Percentiles rank a stretch among this genome's conserved stretches.
These are phyloP conservation scores for Sylvietta virens DNA, from an alignment of 2,113 vertebrate species.

Conservation along the genomic window DNA sequence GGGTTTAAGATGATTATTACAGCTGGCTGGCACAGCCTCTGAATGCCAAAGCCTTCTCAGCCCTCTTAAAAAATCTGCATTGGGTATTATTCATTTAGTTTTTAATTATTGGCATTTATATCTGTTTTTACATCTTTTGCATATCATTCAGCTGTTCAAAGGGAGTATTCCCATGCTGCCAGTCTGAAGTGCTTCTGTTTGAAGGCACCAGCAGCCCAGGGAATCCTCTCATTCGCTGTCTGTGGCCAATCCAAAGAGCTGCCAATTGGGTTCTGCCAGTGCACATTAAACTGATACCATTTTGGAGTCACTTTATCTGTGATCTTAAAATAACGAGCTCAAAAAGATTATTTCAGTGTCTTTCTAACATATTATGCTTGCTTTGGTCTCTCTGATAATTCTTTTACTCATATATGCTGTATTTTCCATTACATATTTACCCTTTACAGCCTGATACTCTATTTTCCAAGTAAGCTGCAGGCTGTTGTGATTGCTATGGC, in stretches of 20 bases:
- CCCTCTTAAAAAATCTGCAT: slow-evolving; percentile 57
- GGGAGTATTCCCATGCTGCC: slow-evolving; percentile 54
- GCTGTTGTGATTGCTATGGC: neutral
- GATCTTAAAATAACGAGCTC: slow-evolving; percentile 51
- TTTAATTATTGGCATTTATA: slow-evolving; percentile 75
- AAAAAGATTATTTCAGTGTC: neutral
- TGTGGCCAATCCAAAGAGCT: slow-evolving; percentile 43
- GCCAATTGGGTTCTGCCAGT: slow-evolving; percentile 22
- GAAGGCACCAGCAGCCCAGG: neutral
- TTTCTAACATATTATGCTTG: slow-evolving; percentile 23
- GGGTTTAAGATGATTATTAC: slow-evolving; percentile 29
- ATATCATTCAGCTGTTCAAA: slow-evolving; percentile 70
- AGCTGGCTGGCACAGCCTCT: slow-evolving; percentile 31
- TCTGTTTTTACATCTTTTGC: slow-evolving; percentile 63
- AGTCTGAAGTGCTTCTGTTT: slow-evolving; percentile 58
- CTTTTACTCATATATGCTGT: neutral
- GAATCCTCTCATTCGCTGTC: slow-evolving; percentile 14
- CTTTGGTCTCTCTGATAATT: slow-evolving; percentile 1
- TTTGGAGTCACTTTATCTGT: slow-evolving; percentile 46
- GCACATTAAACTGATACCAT: slow-evolving; percentile 30
- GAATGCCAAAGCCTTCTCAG: slow-evolving; percentile 46
- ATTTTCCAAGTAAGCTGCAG: neutral
- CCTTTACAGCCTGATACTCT: neutral
- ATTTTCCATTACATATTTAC: neutral
- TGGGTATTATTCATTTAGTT: slow-evolving; percentile 69